Conservation (phyloP, 2,113 vertebrate genomes). For the Vidua chalybeata region DNA sequence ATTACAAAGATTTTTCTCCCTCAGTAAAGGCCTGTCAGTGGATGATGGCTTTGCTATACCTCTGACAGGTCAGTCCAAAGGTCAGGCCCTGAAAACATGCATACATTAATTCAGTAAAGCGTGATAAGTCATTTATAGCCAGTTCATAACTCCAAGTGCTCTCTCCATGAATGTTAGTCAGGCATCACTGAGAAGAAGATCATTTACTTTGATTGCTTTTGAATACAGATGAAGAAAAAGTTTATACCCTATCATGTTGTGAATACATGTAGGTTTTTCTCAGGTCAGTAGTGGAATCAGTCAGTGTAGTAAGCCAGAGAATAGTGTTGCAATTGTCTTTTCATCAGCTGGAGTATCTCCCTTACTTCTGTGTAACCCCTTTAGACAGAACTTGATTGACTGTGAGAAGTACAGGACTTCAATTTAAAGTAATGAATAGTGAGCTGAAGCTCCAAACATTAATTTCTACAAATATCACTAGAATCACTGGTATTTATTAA, state of each 20-base stretch:
- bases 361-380: not conserved
- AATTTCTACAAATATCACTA: not conserved
- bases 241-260: not conserved
- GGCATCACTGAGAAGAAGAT: not conserved
- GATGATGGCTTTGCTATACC: slow-evolving; percentile 63
- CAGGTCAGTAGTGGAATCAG: not conserved
- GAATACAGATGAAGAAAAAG: not conserved
- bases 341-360: not conserved
- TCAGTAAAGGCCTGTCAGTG: slow-evolving; percentile 75
- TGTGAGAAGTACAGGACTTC: not conserved
- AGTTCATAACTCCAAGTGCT: not conserved
- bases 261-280: not conserved
- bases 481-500: not conserved
- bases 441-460: not conserved
- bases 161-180: not conserved
- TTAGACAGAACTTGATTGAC: not conserved
- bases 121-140: not conserved
- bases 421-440: not conserved
- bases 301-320: not conserved
- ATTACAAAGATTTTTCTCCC: slow-evolving; percentile 81
- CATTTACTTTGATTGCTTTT: not conserved
- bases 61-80: slow-evolving; percentile 56
- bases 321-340: not conserved
- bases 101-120: slow-evolving; percentile 10
- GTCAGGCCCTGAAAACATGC: slow-evolving; percentile 53